phyloP scores from a whole-genome alignment of 1,140 invertebrate genomes.

The Aphelenchoides besseyi region DNA sequence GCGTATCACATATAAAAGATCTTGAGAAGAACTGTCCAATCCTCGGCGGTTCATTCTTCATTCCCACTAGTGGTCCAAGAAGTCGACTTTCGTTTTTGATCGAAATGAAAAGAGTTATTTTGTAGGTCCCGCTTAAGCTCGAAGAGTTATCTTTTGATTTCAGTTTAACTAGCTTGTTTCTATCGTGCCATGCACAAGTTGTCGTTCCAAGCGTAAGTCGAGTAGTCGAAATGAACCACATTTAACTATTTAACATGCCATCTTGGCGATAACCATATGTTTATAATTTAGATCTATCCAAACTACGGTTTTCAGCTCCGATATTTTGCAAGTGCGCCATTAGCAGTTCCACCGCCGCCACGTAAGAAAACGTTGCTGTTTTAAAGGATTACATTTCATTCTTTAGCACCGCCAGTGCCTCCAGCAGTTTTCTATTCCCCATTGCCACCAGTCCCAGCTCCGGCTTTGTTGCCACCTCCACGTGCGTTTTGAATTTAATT shows the following conservation, averaged over 20 bases:
- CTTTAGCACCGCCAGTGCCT: background rate
- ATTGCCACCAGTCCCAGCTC: background rate
- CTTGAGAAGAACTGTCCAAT: background rate
- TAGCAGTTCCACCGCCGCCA: background rate
- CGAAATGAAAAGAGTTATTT: slow-evolving; percentile 6
- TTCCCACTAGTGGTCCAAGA: background rate
- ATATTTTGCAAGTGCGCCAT: slow-evolving; percentile 1
- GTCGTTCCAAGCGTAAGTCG: background rate
- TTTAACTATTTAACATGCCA: background rate
- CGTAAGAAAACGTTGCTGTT: background rate
- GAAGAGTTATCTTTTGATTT: background rate
- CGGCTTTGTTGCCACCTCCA: background rate
- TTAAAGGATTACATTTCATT: background rate
- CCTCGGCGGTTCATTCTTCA: background rate
- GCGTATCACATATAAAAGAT: background rate
- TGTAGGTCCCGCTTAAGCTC: background rate
- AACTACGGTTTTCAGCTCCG: slow-evolving; percentile 12
- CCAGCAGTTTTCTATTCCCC: background rate
- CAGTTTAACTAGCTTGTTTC: slow-evolving; percentile 1
- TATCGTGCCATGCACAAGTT: slow-evolving; percentile 3
- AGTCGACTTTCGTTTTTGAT: background rate
- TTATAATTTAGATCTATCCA: slow-evolving; percentile 10
- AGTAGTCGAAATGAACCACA: background rate
- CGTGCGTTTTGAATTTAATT: background rate
- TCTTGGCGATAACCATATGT: background rate